These are phyloP conservation scores for Dromiciops gliroides DNA, from an alignment of 2,113 vertebrate species.

Conservation along the genomic window DNA sequence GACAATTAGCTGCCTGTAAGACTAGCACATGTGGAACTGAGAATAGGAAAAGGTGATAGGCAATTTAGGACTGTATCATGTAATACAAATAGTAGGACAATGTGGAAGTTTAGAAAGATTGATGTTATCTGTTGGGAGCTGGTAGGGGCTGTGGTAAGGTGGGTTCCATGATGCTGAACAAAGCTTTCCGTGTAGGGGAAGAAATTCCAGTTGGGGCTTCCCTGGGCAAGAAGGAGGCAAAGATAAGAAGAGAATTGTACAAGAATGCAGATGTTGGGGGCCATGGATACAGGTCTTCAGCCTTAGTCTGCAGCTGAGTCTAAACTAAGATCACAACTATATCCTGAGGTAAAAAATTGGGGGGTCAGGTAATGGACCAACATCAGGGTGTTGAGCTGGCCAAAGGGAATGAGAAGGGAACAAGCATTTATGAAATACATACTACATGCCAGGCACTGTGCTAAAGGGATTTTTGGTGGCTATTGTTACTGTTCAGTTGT, in stretches of 20 bases:
- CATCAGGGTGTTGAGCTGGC: background rate
- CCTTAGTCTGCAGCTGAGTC: background rate
- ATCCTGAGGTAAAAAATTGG: background rate
- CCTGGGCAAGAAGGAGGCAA: background rate
- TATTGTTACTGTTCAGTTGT: no score
- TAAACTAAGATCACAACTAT: no score
- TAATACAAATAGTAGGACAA: background rate
- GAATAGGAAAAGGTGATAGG: no score
- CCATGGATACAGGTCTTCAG: background rate
- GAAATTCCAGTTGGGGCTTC: background rate
- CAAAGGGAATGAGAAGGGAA: background rate
- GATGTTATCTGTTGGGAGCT: background rate
- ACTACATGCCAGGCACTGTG: background rate
- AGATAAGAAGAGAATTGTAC: background rate
- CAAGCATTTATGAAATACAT: no score
- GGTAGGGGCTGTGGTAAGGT: no score
- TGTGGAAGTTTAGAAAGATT: background rate
- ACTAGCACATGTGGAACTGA: no score
- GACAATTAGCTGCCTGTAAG: no score
- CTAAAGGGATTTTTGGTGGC: background rate
- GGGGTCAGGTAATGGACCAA: background rate
- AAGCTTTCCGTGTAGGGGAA: background rate
- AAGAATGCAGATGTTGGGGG: background rate
- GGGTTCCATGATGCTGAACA: background rate
- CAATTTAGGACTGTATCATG: background rate